These are phyloP conservation scores for Melanchra persicariae DNA, from an alignment of 2,888 invertebrate genomes.

Conservation along the genomic window DNA sequence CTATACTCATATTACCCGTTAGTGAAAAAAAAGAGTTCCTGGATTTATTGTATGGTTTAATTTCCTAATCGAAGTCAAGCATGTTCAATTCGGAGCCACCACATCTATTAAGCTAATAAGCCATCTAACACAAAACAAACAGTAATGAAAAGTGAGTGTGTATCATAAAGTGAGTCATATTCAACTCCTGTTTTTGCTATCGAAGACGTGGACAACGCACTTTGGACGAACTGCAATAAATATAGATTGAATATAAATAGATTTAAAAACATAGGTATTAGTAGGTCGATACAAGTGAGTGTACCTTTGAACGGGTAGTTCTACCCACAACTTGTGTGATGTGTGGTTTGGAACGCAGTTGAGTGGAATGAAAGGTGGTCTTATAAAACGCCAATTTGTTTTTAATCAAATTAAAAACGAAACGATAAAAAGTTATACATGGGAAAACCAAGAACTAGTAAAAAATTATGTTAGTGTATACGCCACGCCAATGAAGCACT, in stretches of 20 bases:
- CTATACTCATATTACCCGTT: not conserved
- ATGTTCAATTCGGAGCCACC: slow-evolving; percentile 5
- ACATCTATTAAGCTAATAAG: not conserved
- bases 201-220: slow-evolving; percentile 26
- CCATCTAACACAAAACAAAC: slow-evolving; percentile 26
- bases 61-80: slow-evolving; percentile 28
- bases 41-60: not conserved
- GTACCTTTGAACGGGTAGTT: not conserved
- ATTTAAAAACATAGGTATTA: slow-evolving; percentile 6
- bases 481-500: no score
- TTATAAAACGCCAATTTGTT: no score
- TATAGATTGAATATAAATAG: slow-evolving; percentile 11
- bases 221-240: slow-evolving; percentile 14
- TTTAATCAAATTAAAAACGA: no score
- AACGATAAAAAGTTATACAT: no score
- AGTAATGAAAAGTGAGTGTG: slow-evolving; percentile 8
- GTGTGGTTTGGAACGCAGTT: no score
- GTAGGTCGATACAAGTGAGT: not conserved
- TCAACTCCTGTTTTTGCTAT: slow-evolving; percentile 30
- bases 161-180: slow-evolving; percentile 40
- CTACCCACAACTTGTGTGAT: not conserved
- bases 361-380: no score
- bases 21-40: not conserved
- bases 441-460: no score
- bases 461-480: no score